Conservation (phyloP, 2,888 invertebrate genomes). For the Zhuqinia jingwanae region DNA sequence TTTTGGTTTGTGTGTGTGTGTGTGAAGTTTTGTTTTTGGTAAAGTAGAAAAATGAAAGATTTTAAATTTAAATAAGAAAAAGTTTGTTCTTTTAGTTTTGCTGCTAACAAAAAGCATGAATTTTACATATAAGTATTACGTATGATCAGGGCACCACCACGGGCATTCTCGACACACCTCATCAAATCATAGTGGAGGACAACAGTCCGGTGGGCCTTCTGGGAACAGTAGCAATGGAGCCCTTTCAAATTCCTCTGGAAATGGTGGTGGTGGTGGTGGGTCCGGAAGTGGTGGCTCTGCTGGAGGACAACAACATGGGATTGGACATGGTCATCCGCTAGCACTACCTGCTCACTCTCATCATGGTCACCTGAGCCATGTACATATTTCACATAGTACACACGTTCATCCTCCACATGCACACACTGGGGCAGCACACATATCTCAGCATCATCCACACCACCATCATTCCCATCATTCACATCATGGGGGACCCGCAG, state of each 20-base stretch:
- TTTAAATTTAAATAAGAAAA: no score
- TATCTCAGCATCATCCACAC: constrained; percentile 65
- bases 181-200: constrained; percentile 69
- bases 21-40: no score
- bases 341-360: constrained; percentile 71
- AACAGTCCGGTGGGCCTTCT: constrained; percentile 38
- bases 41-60: neutral
- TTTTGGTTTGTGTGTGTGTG: neutral
- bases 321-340: constrained; percentile 71
- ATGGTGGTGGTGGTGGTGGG: constrained; percentile 47
- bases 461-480: constrained; percentile 61
- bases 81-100: constrained; percentile 38
- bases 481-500: constrained; percentile 43
- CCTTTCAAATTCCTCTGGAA: constrained; percentile 58
- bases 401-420: constrained; percentile 73
- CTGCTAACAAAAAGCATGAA: constrained; percentile 67
- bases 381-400: constrained; percentile 64
- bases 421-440: constrained; percentile 67
- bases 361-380: constrained; percentile 74
- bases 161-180: constrained; percentile 71
- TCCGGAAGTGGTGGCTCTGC: constrained; percentile 33
- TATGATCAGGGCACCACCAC: constrained; percentile 75
- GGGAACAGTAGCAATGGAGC: constrained; percentile 55
- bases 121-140: constrained; percentile 49
- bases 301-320: constrained; percentile 48